Base-by-base conservation (phyloP, 1,140 invertebrate genomes). In the Sarcophaga peregrina region DNA sequence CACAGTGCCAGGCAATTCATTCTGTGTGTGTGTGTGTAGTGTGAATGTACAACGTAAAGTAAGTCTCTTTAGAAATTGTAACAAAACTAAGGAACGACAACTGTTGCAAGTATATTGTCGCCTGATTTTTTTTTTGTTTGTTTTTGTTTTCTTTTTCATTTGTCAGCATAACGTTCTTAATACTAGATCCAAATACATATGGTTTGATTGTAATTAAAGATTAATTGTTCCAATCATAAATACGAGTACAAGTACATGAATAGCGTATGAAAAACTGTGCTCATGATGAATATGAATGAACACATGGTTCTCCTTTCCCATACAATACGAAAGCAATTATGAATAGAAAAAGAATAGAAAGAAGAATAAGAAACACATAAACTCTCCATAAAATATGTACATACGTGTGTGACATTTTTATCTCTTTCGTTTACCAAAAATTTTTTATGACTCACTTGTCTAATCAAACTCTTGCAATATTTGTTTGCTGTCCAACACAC, bases 361-460 rank as follows among this genome's bases (percentile, higher is more conserved):
- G 4, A 37, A 37, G 25, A 37, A 37, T 1, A 37, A 37, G 25
- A n/a, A 37, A 37, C 25, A n/a, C n/a, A n/a, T 37, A 4, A 37
- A 37, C 25, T 37, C 25, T 4, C 25, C 25, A 37, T 37, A 37
- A 37, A 37, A 37, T 37, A n/a, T n/a, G n/a, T n/a, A 37, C 25
- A 37, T 37, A 2, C 4, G 1, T 37, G 9, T 50, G 47, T 78
- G 75, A 78, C 75, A 78, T 78, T 48, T 78, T 78, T 78, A 78
- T 52, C 75, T 78, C 1, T 37, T 78, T 46, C 46, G 11, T 48
- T 76, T 46, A 37, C 13, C 74, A 13, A 76, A 76, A 76, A n/a
- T n/a, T 76, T n/a, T 76, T 78, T 78, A 78, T 78, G 75, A 78
- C 75, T 78, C 48, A 78, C 75, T 78, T 78, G 75, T 78, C 75